phyloP scores from a whole-genome alignment of 2,888 invertebrate species.

The Cybosia mesomella region DNA sequence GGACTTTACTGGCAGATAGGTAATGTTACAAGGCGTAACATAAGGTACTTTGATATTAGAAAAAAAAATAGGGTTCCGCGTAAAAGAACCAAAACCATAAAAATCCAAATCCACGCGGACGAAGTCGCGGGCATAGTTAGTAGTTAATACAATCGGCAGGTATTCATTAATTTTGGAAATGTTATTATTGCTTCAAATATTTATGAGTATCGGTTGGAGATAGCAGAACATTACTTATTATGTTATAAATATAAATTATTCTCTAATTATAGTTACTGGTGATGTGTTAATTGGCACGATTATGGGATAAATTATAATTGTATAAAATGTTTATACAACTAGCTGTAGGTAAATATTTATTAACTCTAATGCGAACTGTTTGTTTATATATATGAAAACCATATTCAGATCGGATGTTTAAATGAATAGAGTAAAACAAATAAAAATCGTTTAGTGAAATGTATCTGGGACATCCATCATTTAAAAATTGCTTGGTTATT shows the following conservation, averaged over 20 bases:
- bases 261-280: neutral
- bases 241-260: neutral
- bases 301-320: neutral
- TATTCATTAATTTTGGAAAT: neutral
- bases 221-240: neutral
- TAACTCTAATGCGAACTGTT: neutral
- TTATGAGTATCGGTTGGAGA: constrained; percentile 1
- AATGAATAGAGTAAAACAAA: neutral
- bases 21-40: no score
- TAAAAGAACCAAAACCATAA: no score
- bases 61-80: no score
- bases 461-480: neutral
- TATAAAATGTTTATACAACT: neutral
- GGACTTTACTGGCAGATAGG: no score
- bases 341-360: neutral
- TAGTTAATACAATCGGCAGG: neutral
- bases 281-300: neutral
- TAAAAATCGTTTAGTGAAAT: neutral
- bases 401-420: constrained; percentile 1
- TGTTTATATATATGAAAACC: neutral
- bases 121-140: no score
- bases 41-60: no score
- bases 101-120: no score
- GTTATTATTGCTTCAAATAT: neutral
- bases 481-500: neutral